These are phyloP conservation scores for Drosophila pseudotakahashii DNA, from an alignment of 2,888 invertebrate species.

Conservation along the genomic window DNA sequence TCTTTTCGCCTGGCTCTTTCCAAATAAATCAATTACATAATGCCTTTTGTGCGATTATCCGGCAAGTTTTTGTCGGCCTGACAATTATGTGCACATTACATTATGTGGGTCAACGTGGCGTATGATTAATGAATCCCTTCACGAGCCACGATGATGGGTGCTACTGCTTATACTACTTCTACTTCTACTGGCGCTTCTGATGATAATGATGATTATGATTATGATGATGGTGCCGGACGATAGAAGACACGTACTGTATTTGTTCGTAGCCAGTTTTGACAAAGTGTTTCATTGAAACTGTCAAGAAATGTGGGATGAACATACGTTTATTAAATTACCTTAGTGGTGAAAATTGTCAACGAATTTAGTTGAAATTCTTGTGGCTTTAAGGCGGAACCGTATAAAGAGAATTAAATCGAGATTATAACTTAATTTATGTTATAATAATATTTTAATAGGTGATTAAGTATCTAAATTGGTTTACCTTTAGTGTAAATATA, in stretches of 20 bases:
- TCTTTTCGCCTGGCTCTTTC: slow-evolving; percentile 21
- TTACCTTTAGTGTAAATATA: too few species aligned
- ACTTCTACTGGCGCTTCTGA: slow-evolving; percentile 2
- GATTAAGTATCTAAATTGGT: too few species aligned
- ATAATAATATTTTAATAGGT: too few species aligned
- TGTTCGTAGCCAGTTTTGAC: slow-evolving; percentile 11
- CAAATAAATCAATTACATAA: slow-evolving; percentile 69
- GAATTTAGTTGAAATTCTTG: not conserved
- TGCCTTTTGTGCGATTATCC: slow-evolving; percentile 61
- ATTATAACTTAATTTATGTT: too few species aligned
- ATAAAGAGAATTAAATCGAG: not conserved
- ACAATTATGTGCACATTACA: slow-evolving; percentile 63
- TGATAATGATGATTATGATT: slow-evolving; percentile 34
- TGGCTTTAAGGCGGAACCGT: not conserved
- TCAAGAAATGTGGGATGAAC: slow-evolving; percentile 13
- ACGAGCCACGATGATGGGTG: slow-evolving; percentile 21
- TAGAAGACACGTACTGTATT: slow-evolving; percentile 38
- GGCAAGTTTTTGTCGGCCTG: slow-evolving; percentile 58
- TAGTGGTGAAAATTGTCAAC: slow-evolving; percentile 1
- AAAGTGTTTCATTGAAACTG: slow-evolving; percentile 18
- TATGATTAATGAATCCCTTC: slow-evolving; percentile 69
- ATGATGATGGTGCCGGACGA: slow-evolving; percentile 30
- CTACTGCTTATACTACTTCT: not conserved
- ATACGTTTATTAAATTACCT: slow-evolving; percentile 17
- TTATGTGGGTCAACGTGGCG: slow-evolving; percentile 68